phyloP scores from a whole-genome alignment of 2,888 invertebrate species.

The Automeris io region DNA sequence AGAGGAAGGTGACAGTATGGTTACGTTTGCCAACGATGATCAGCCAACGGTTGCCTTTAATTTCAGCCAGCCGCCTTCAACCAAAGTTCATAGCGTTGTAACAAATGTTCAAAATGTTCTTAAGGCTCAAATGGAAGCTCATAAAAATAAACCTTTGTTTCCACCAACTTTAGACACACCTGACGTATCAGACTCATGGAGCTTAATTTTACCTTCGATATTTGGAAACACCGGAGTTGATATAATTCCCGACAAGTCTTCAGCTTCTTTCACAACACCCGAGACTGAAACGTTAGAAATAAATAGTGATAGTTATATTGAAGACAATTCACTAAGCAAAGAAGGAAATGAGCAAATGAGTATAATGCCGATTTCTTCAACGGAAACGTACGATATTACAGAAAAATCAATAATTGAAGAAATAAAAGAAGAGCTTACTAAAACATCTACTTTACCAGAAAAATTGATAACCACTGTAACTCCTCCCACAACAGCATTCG shows the following conservation, averaged over 20 bases:
- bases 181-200: conserved; percentile 87
- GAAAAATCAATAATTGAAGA: background rate
- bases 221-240: conserved; percentile 83
- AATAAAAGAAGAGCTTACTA: conserved; percentile 12
- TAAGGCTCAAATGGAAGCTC: conserved; percentile 84
- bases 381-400: background rate
- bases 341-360: conserved; percentile 42
- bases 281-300: conserved; percentile 62
- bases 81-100: conserved; percentile 87
- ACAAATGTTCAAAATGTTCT: conserved; percentile 89
- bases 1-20: conserved; percentile 80
- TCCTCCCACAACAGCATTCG: conserved; percentile 15
- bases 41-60: conserved; percentile 66
- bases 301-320: conserved; percentile 31
- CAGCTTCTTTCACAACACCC: conserved; percentile 51
- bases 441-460: conserved; percentile 18
- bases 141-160: conserved; percentile 67
- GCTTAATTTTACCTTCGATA: conserved; percentile 87
- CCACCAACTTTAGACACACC: conserved; percentile 81
- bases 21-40: conserved; percentile 67
- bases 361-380: conserved; percentile 18
- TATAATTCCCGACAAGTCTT: conserved; percentile 72
- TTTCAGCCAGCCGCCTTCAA: conserved; percentile 76
- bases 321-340: conserved; percentile 44
- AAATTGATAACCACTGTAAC: conserved; percentile 19